A percentile compares a stretch with the other conserved stretches of the same genome.
Conservation (phyloP, 1,140 invertebrate species). For the Trichomalopsis sarcophagae region DNA sequence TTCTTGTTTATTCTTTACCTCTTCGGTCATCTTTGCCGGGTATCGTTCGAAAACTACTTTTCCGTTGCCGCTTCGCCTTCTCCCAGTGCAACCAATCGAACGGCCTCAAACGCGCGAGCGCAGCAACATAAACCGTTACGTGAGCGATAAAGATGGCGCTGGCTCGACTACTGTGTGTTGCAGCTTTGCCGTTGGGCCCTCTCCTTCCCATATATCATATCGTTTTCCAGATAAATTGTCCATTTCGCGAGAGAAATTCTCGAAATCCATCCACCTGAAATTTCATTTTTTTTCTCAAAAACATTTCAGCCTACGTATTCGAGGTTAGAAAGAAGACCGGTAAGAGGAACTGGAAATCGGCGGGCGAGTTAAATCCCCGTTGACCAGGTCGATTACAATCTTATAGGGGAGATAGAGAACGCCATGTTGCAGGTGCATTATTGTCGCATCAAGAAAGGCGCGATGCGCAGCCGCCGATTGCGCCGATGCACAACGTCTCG, state of each 20-base stretch:
- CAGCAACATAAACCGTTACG: neutral
- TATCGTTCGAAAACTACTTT: neutral
- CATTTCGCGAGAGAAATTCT: too few species aligned
- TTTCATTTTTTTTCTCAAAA: too few species aligned
- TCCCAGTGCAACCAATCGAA: neutral
- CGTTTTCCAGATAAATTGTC: too few species aligned
- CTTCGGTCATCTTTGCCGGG: neutral
- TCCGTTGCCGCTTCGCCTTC: neutral
- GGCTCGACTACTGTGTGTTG: neutral
- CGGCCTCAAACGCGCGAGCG: neutral
- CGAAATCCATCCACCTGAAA: too few species aligned
- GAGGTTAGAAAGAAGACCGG: too few species aligned
- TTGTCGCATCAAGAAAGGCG: slow-evolving; percentile 49
- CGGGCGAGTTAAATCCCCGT: neutral
- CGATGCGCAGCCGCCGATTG: slow-evolving; percentile 40
- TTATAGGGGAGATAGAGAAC: neutral
- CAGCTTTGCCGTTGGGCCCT: neutral
- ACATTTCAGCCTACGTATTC: too few species aligned
- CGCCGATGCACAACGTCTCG: slow-evolving; percentile 44
- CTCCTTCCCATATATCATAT: too few species aligned
- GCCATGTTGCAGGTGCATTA: slow-evolving; percentile 51
- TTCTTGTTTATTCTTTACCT: neutral
- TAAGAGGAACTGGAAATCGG: too few species aligned
- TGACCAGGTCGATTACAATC: slow-evolving; percentile 16
- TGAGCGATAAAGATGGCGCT: slow-evolving; percentile 37